Base-by-base conservation (phyloP, 1,140 invertebrate species). In the Lasaia peninsularis region DNA sequence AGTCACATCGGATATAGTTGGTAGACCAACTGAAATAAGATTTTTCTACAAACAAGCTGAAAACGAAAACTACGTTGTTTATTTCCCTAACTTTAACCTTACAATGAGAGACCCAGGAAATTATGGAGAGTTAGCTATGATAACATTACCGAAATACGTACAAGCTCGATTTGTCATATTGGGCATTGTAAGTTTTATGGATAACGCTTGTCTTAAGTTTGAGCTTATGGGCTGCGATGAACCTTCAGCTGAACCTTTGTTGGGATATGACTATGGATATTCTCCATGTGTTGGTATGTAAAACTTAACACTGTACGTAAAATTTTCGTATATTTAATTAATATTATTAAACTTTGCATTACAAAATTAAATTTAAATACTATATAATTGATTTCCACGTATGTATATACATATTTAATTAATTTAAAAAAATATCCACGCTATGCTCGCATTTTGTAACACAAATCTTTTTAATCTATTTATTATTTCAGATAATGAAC, bases 41-140 rank as follows among this genome's bases (percentile, higher is more conserved):
- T 97, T 99, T 88, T 99, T 99, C 91, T 99, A 99, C 81, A 99
- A 99, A 88, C 95, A 97, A 88, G 92, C 95, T 3, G 97, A 98
- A 85, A 94, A 89, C 67, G 97, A 98, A 80, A 98, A 98, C 73
- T 98, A 98, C 72, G 96, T 98, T 6, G 96, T 98, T 0, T 98
- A 98, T 70, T 98, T 98, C 91, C 97, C 97, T 10, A 98, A 98
- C 73, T 98, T 98, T 78, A 98, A 98, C 83, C 81, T 98, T 18
- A 98, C 96, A 0, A 97, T 96, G 92, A 91, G 96, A 62, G 96
- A 98, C 82, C 96, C 97, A 20, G 97, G 97, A 66, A 98, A 98
- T 79, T 88, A 88, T 44, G 84, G 86, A 52, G 97, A 98, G 90
- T 83, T 99, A 33, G 96, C 98, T 2, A 98, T 98, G 95, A 98